Evolutionary conservation across 2,797 vertebrate genomes (phyloP).

Genomic region (Notamacropus eugenii): DNA sequence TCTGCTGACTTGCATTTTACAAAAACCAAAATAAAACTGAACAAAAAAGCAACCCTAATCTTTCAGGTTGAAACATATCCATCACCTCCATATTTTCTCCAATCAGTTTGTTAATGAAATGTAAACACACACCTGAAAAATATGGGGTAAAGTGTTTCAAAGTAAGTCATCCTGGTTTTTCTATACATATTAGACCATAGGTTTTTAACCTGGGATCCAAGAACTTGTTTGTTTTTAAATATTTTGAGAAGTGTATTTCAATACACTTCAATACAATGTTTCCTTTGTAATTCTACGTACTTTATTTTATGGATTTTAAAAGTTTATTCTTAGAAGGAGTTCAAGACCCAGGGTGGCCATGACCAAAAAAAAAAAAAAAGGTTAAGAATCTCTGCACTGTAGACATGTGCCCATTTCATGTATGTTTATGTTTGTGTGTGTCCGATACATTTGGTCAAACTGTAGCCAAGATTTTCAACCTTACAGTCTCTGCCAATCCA

Average conservation of each 20-base stretch:
- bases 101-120: conserved; percentile 48
- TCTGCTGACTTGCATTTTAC: conserved; percentile 42
- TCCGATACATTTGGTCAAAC: not conserved
- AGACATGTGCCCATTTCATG: conserved; percentile 49
- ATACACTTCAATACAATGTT: not conserved
- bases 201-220: not conserved
- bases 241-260: not conserved
- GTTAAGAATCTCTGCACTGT: conserved; percentile 3
- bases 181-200: not conserved
- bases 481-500: not conserved
- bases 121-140: conserved; percentile 1
- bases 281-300: not conserved
- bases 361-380: not conserved
- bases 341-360: not conserved
- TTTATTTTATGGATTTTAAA: not conserved
- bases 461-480: not conserved
- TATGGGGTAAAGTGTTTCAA: not conserved
- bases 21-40: not conserved
- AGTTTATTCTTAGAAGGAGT: not conserved
- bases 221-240: not conserved
- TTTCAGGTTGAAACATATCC: not conserved
- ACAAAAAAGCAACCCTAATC: not conserved
- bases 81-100: conserved; percentile 21
- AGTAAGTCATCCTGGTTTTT: not conserved
- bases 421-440: conserved; percentile 45